These are phyloP conservation scores for Erebia epiphron DNA, from an alignment of 2,888 invertebrate genomes.

Conservation along the genomic window DNA sequence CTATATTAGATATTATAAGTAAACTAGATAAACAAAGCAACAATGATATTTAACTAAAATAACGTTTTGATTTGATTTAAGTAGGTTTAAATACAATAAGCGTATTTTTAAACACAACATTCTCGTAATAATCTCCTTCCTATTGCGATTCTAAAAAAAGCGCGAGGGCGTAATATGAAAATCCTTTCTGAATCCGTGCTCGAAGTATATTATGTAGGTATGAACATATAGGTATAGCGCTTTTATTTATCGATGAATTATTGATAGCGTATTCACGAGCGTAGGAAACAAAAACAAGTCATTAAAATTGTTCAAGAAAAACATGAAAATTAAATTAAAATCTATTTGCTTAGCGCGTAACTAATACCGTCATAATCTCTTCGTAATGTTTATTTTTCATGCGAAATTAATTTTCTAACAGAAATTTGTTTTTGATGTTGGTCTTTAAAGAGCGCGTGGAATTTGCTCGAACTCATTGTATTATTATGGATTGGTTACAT, in stretches of 20 bases:
- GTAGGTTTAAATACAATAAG: neutral
- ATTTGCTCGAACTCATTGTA: constrained; percentile 6
- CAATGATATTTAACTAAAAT: too few species aligned
- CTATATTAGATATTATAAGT: neutral
- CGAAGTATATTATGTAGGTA: too few species aligned
- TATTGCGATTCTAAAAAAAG: neutral
- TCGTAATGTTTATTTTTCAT: constrained; percentile 31
- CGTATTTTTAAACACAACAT: neutral
- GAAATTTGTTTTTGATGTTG: constrained; percentile 23
- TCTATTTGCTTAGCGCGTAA: constrained; percentile 21
- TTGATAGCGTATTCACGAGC: neutral
- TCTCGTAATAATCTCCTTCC: neutral
- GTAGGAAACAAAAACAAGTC: constrained; percentile 27
- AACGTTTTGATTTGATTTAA: too few species aligned
- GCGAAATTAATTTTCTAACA: constrained; percentile 24
- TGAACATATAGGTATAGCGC: neutral
- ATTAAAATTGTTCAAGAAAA: constrained; percentile 29
- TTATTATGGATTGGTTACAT: neutral
- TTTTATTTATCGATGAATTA: neutral
- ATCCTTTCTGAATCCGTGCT: neutral
- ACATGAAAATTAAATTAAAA: constrained; percentile 33
- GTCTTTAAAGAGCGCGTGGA: constrained; percentile 8
- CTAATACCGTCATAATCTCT: constrained; percentile 18
- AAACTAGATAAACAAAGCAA: too few species aligned
- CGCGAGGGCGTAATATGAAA: neutral